phyloP scores from a whole-genome alignment of 2,113 vertebrate species.

The Phyllostomus discolor region DNA sequence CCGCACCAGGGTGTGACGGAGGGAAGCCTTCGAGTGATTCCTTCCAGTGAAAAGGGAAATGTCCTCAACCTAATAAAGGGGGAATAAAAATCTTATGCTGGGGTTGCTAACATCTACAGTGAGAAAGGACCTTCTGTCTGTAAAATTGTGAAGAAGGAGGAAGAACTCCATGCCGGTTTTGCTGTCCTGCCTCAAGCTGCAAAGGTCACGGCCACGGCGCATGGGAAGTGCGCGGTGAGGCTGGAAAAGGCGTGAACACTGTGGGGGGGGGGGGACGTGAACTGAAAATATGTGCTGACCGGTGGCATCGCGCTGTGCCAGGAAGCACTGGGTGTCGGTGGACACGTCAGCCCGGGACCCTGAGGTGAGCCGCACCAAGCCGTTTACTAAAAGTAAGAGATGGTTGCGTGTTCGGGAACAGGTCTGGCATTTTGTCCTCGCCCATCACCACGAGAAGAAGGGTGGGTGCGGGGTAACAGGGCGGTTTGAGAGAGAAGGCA shows the following conservation, averaged over 20 bases:
- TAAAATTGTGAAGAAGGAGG: neutral
- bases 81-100: neutral
- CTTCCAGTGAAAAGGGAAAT: neutral
- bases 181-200: neutral
- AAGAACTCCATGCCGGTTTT: neutral
- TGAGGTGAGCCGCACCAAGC: neutral
- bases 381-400: neutral
- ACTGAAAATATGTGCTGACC: neutral
- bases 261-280: neutral
- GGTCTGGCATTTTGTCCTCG: fast-evolving
- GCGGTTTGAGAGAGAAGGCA: neutral
- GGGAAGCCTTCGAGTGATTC: neutral
- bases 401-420: neutral
- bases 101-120: neutral
- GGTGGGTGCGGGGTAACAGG: neutral
- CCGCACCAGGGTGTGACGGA: neutral
- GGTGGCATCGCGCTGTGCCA: neutral
- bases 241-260: neutral
- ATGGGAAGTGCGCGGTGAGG: neutral
- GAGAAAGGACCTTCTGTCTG: neutral
- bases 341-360: neutral
- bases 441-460: neutral
- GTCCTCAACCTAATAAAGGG: neutral
- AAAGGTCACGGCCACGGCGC: neutral
- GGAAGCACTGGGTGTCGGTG: neutral